Conservation (phyloP, 2,888 invertebrate genomes). For the Anthoptus insignis region DNA sequence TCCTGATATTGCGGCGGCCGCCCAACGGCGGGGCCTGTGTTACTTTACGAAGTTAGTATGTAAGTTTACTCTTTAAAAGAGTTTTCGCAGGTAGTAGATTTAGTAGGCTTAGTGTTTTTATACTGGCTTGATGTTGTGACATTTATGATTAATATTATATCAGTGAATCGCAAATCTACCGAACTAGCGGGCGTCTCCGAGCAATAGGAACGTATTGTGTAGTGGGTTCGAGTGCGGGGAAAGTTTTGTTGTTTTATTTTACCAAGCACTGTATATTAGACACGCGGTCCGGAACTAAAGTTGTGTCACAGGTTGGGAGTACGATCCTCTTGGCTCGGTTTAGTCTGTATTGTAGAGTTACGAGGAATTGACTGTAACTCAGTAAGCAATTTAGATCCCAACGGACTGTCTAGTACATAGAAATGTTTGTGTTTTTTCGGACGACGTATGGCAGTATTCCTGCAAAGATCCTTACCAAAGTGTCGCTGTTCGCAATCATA, state of each 20-base stretch:
- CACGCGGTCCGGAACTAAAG: no score
- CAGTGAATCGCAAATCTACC: slow-evolving; percentile 70
- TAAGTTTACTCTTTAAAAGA: slow-evolving; percentile 87
- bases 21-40: slow-evolving; percentile 66
- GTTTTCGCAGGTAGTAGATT: slow-evolving; percentile 86
- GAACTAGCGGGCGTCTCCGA: slow-evolving; percentile 78
- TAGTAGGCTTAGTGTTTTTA: slow-evolving; percentile 88
- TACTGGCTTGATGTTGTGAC: slow-evolving; percentile 88
- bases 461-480: slow-evolving; percentile 74
- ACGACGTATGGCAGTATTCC: slow-evolving; percentile 66
- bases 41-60: slow-evolving; percentile 81
- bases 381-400: no score
- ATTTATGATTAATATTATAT: slow-evolving; percentile 82
- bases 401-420: no score
- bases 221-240: slow-evolving; percentile 69
- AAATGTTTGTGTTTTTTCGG: no score
- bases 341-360: no score
- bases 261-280: no score
- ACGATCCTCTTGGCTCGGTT: no score
- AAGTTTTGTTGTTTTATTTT: slow-evolving; percentile 62
- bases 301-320: no score
- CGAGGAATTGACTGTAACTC: no score
- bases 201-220: slow-evolving; percentile 83
- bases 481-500: slow-evolving; percentile 84
- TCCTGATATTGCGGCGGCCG: slow-evolving; percentile 70